These are phyloP conservation scores for Perithous albicinctus DNA, from an alignment of 2,888 invertebrate genomes.

Conservation along the genomic window DNA sequence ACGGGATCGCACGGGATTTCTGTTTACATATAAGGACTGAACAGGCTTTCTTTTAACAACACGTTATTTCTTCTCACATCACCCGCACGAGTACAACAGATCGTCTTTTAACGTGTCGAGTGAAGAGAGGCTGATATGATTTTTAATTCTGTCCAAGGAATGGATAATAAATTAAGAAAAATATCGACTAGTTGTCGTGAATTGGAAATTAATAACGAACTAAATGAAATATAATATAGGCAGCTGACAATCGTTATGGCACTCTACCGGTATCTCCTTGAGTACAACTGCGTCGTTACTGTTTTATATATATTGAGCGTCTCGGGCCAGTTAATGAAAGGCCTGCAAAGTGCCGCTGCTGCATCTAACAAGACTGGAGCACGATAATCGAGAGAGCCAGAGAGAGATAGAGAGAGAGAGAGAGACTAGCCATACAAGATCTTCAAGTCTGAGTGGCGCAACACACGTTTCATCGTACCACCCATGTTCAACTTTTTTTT, in stretches of 20 bases:
- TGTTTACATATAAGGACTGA: slow-evolving; percentile 15
- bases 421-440: neutral
- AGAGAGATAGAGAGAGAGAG: too few species aligned
- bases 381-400: neutral
- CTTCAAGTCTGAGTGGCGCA: too few species aligned
- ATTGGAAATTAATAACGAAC: neutral
- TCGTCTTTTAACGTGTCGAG: neutral
- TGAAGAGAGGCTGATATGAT: too few species aligned
- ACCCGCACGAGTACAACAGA: neutral
- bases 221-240: too few species aligned
- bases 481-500: too few species aligned
- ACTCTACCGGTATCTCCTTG: neutral
- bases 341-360: neutral
- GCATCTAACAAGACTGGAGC: neutral
- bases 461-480: too few species aligned
- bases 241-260: neutral
- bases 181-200: neutral
- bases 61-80: neutral
- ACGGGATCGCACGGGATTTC: neutral
- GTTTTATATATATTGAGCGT: neutral
- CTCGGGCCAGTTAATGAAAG: neutral
- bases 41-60: slow-evolving; percentile 26
- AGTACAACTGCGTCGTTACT: neutral
- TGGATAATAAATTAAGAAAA: too few species aligned
- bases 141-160: too few species aligned